phyloP scores from a whole-genome alignment of 2,888 invertebrate genomes.

The Lasioglossum marginatum region DNA sequence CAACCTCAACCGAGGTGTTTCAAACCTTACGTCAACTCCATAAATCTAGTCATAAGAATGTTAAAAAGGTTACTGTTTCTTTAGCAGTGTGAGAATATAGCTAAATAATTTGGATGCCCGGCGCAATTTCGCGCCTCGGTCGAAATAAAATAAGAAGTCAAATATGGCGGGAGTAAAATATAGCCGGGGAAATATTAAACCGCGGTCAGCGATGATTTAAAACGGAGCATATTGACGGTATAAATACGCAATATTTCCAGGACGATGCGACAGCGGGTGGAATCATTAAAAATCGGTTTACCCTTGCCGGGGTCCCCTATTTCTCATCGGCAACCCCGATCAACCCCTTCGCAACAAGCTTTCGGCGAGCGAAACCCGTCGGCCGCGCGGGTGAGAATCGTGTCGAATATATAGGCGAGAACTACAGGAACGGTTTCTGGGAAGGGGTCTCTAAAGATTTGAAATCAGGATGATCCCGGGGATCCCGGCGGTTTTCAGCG shows the following conservation, averaged over 20 bases:
- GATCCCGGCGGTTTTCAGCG: conserved; percentile 41
- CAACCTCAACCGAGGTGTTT: not conserved
- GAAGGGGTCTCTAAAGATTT: conserved; percentile 24
- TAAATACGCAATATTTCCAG: not conserved
- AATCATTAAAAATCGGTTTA: conserved; percentile 15
- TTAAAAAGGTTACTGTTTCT: no score
- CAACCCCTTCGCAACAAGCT: conserved; percentile 12
- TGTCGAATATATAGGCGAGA: conserved; percentile 17
- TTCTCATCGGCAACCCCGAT: conserved; percentile 1
- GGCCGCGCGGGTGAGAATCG: not conserved
- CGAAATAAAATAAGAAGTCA: not conserved
- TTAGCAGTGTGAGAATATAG: no score
- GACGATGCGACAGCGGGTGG: not conserved
- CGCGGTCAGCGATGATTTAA: not conserved
- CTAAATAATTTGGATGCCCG: not conserved
- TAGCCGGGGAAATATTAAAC: not conserved
- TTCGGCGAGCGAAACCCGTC: not conserved
- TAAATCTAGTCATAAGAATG: not conserved
- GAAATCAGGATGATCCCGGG: conserved; percentile 55
- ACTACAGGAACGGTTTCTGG: conserved; percentile 25
- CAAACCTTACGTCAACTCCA: not conserved
- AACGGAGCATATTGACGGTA: not conserved
- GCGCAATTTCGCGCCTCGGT: not conserved
- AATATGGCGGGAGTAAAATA: not conserved
- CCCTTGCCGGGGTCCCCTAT: not conserved